Evolutionary conservation across 2,888 invertebrate species (phyloP).

Genomic region (Plagiodera versicolora): DNA sequence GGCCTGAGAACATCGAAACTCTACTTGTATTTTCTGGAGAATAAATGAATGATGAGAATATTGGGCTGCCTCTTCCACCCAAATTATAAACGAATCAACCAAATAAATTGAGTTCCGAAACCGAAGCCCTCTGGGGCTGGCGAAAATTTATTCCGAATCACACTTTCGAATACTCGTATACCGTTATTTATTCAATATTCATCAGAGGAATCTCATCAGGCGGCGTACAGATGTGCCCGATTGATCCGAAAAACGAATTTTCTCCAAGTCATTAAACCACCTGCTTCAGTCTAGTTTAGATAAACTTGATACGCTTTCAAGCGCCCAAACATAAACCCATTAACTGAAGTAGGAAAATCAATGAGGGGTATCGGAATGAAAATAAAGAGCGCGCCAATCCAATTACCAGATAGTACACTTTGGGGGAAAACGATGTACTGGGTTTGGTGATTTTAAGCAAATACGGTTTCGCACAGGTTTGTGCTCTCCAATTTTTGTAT

Average conservation of each 20-base stretch:
- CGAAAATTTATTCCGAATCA: too few relatives aligned
- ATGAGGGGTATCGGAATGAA: conserved; percentile 21
- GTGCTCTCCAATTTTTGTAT: too few relatives aligned
- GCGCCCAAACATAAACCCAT: conserved; percentile 20
- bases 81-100: too few relatives aligned
- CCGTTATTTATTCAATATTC: not conserved
- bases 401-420: conserved; percentile 22
- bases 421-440: conserved; percentile 13
- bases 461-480: conserved; percentile 25
- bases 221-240: not conserved
- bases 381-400: conserved; percentile 24
- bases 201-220: not conserved
- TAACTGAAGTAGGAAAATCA: conserved; percentile 19
- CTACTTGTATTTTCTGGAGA: too few relatives aligned
- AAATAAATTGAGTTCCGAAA: too few relatives aligned
- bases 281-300: not conserved
- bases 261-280: not conserved
- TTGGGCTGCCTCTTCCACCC: too few relatives aligned
- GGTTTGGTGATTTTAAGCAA: conserved; percentile 24
- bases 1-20: too few relatives aligned
- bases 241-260: not conserved
- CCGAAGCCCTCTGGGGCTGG: too few relatives aligned
- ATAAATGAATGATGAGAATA: too few relatives aligned
- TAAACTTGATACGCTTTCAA: not conserved
- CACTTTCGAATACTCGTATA: too few relatives aligned